Conservation (phyloP, 2,888 invertebrate genomes). For the Incurvaria masculella region DNA sequence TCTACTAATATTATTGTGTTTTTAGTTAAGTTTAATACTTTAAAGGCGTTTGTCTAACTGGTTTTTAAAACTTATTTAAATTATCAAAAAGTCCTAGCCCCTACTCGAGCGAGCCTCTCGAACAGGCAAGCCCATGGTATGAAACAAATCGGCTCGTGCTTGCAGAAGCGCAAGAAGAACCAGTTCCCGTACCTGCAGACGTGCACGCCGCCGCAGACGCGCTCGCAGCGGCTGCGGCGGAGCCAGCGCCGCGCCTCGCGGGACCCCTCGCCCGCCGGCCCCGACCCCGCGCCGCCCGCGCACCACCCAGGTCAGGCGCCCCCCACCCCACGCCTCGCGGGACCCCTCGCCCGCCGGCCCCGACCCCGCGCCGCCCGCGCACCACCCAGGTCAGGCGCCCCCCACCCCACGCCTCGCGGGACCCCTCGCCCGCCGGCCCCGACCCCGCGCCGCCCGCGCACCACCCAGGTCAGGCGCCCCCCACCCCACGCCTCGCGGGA, state of each 20-base stretch:
- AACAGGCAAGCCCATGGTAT: too few relatives aligned
- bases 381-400: slow-evolving; percentile 59
- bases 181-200: slow-evolving; percentile 47
- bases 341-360: slow-evolving; percentile 4
- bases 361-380: slow-evolving; percentile 52
- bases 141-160: too few relatives aligned
- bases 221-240: slow-evolving; percentile 59
- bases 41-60: too few relatives aligned
- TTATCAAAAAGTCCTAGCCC: too few relatives aligned
- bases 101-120: too few relatives aligned
- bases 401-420: slow-evolving; percentile 21
- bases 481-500: slow-evolving; percentile 19
- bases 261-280: slow-evolving; percentile 3
- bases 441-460: slow-evolving; percentile 51
- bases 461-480: slow-evolving; percentile 59
- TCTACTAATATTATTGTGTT: too few relatives aligned
- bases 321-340: slow-evolving; percentile 25
- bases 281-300: slow-evolving; percentile 50
- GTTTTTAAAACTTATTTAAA: too few relatives aligned
- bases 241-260: slow-evolving; percentile 26
- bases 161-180: slow-evolving; percentile 49
- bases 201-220: slow-evolving; percentile 47
- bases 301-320: slow-evolving; percentile 58
- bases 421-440: slow-evolving; percentile 4
- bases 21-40: too few relatives aligned